Base-by-base conservation (phyloP, 2,113 vertebrate species). In the Anarhynchus alexandrinus region DNA sequence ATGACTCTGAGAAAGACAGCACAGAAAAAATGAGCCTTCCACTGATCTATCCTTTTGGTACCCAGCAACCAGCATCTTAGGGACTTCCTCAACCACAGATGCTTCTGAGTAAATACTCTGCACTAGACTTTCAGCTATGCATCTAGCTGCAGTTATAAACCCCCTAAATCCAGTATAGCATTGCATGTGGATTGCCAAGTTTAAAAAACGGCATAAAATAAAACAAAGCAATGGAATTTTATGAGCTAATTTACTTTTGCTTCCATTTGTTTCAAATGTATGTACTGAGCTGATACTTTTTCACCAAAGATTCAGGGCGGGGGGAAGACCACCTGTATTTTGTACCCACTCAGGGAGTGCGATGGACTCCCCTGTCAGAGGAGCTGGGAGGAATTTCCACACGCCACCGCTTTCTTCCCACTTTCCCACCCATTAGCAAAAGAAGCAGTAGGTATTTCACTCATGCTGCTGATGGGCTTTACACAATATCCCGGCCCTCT, bases 301-400 rank as follows among this genome's bases (percentile, higher is more conserved):
- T 23, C 69, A 64, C 21, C 45, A 29, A 38, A 58, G 43, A 58
- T 7, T 32, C 5, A 2, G 6, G 7, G 15, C 16, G 12, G 8
- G 34, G 57, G 12, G 12, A 54, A 12, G 5, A 19, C 30, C 20
- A 40, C 16, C 12, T 45, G 34, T 38, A 34, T 65, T 90, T 64
- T 65, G 45, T 17, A 49, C 27, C 22, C 17, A 12, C n/a, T 61
- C 23, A 21, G 5, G 25, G 26, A 45, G 8, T 19, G 54, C 59
- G 38, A 30, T 3, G 6, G 49, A 26, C 18, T 47, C 12, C 11
- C 19, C 6, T 9, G 64, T 34, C 3, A 3, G 42, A 1, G 14
- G 38, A 30, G 32, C 10, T 61, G 45, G 22, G 6, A 51, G 1
- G 18, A 45, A 55, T 26, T 52, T 40, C 36, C 42, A 51, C 30